Conservation (phyloP, 1,140 invertebrate species). For the Neocloeon triangulifer region DNA sequence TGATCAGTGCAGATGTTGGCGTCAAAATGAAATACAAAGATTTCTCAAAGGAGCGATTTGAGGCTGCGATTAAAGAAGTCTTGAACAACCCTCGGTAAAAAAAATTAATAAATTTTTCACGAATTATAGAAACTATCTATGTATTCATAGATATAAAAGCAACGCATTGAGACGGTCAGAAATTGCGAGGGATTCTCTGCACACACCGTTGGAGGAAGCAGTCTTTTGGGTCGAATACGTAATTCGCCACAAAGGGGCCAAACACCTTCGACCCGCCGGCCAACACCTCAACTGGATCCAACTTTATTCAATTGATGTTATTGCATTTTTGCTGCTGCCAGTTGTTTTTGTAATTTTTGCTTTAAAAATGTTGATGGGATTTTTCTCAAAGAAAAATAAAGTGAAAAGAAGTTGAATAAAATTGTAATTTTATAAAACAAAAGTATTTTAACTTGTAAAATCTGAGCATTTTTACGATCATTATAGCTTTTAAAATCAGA, state of each 20-base stretch:
- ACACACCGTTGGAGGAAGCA: slow-evolving; percentile 18
- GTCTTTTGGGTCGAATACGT: slow-evolving; percentile 27
- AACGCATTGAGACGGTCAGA: slow-evolving; percentile 15
- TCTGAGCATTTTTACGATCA: too few relatives aligned
- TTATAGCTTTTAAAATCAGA: too few relatives aligned
- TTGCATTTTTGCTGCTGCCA: slow-evolving; percentile 4
- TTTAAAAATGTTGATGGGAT: too few relatives aligned
- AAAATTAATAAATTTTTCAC: not conserved
- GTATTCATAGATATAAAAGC: slow-evolving; percentile 6
- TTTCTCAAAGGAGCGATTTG: slow-evolving; percentile 7
- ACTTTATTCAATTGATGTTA: slow-evolving; percentile 8
- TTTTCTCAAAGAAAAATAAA: too few relatives aligned
- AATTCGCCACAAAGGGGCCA: slow-evolving; percentile 18
- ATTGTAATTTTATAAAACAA: too few relatives aligned
- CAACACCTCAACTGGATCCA: slow-evolving; percentile 7
- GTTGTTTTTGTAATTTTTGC: not conserved
- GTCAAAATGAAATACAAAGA: slow-evolving; percentile 7
- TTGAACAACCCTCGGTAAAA: slow-evolving; percentile 6
- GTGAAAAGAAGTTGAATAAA: too few relatives aligned
- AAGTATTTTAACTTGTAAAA: too few relatives aligned
- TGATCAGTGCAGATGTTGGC: slow-evolving; percentile 20
- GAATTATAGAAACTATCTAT: not conserved
- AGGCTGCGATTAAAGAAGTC: slow-evolving; percentile 6
- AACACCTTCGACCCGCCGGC: slow-evolving; percentile 12
- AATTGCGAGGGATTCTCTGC: slow-evolving; percentile 20